Percentiles rank a stretch among this genome's conserved stretches.
Evolutionary conservation across 2,113 vertebrate genomes (phyloP).

Genomic region (Ardeotis arabs): DNA sequence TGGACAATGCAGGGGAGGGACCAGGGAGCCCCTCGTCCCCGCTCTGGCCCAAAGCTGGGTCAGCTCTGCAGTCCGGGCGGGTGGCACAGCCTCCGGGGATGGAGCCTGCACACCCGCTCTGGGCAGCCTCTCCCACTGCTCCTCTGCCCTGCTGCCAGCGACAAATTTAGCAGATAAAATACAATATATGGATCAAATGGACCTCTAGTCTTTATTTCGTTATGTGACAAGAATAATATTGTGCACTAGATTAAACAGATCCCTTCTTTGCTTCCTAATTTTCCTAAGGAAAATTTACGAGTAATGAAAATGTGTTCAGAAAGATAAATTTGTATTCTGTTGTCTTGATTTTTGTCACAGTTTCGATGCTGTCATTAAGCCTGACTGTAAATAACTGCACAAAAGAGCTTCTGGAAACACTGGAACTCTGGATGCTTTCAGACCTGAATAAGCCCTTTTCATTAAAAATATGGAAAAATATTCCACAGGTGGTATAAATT

Average conservation of each 20-base stretch:
- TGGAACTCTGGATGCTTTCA: not conserved
- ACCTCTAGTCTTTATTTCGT: not conserved
- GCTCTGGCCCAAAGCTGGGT: too few relatives aligned
- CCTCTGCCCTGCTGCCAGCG: accelerated
- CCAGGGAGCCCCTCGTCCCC: not conserved
- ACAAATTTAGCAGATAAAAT: not conserved
- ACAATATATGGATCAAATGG: not conserved
- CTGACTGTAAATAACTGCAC: not conserved
- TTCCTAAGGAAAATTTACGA: not conserved
- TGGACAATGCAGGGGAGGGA: accelerated
- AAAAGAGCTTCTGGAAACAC: not conserved
- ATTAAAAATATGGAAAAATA: not conserved
- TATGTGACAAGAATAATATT: not conserved
- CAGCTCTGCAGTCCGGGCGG: too few relatives aligned
- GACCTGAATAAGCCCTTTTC: not conserved
- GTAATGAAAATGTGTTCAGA: not conserved
- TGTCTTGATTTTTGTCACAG: not conserved
- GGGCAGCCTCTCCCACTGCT: not conserved
- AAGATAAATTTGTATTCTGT: not conserved
- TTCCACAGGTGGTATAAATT: not conserved
- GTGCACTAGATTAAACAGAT: not conserved
- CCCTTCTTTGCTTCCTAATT: not conserved
- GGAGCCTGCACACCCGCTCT: too few relatives aligned
- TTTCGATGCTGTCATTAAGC: not conserved
- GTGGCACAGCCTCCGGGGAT: accelerated